Evolutionary conservation across 2,113 vertebrate genomes (phyloP).

Genomic region (Ascaphus truei): DNA sequence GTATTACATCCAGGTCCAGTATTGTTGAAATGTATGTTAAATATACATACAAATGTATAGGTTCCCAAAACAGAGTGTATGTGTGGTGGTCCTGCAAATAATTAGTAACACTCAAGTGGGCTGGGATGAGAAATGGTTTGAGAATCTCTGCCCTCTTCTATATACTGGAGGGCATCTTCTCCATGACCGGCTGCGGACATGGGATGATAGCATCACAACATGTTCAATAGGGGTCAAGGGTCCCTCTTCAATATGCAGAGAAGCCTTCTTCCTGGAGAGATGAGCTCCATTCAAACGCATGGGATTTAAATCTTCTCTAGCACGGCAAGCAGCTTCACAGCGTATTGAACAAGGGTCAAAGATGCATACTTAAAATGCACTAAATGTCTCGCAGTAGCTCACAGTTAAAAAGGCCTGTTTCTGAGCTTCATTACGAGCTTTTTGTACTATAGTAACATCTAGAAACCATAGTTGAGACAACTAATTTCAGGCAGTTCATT

Average conservation of each 20-base stretch:
- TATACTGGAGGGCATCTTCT: no score
- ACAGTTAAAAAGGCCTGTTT: conserved; percentile 15
- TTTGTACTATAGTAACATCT: neutral
- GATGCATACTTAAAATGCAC: conserved; percentile 18
- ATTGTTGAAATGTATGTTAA: no score
- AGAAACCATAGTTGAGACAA: neutral
- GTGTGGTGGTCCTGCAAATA: no score
- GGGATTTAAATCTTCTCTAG: conserved; percentile 1
- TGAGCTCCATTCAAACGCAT: neutral
- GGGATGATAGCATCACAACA: no score
- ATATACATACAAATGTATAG: no score
- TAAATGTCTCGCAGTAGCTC: conserved; percentile 7
- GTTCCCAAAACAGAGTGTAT: no score
- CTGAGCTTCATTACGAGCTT: neutral
- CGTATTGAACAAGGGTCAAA: neutral
- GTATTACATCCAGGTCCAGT: no score
- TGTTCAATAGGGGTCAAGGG: neutral
- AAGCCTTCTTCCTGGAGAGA: neutral
- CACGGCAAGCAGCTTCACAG: no score
- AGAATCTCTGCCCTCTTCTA: no score
- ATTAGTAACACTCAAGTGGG: no score
- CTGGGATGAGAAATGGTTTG: no score
- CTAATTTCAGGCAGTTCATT: neutral
- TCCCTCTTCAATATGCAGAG: neutral
- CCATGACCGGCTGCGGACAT: no score